A percentile compares a stretch with the other conserved stretches of the same genome.
Conservation (phyloP, 1,140 invertebrate species). For the Piezodorus guildinii region DNA sequence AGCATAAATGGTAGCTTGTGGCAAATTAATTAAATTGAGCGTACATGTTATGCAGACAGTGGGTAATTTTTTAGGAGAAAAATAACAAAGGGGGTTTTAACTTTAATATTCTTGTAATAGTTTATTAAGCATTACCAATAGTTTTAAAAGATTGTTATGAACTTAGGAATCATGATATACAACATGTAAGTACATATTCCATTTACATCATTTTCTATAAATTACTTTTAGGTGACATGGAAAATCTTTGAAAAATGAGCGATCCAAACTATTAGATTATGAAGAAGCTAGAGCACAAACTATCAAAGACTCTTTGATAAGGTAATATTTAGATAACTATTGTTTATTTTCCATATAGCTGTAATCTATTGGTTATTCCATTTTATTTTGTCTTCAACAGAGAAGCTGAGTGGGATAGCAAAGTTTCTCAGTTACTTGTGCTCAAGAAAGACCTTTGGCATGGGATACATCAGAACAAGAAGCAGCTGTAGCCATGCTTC, state of each 20-base stretch:
- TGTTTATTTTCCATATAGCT: not conserved
- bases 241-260: slow-evolving; percentile 15
- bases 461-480: slow-evolving; percentile 40
- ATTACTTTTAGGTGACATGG: slow-evolving; percentile 20
- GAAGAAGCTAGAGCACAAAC: slow-evolving; percentile 14
- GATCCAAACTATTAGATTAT: slow-evolving; percentile 4
- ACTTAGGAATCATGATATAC: too few relatives aligned
- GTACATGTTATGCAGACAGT: too few relatives aligned
- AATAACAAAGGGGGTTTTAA: too few relatives aligned
- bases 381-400: slow-evolving; percentile 27
- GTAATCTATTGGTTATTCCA: not conserved
- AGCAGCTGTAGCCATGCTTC: slow-evolving; percentile 54
- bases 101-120: too few relatives aligned
- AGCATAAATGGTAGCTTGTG: too few relatives aligned
- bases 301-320: slow-evolving; percentile 15
- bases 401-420: slow-evolving; percentile 43
- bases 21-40: too few relatives aligned
- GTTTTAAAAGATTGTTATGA: too few relatives aligned
- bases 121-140: too few relatives aligned
- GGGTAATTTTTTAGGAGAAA: too few relatives aligned
- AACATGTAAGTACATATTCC: too few relatives aligned
- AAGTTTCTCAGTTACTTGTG: slow-evolving; percentile 44
- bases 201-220: not conserved
- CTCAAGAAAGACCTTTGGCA: slow-evolving; percentile 32
- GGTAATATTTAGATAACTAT: not conserved